A percentile compares a stretch with the other conserved stretches of the same genome.
Evolutionary conservation across 2,113 vertebrate species (phyloP).

Genomic region (Neofelis nebulosa): DNA sequence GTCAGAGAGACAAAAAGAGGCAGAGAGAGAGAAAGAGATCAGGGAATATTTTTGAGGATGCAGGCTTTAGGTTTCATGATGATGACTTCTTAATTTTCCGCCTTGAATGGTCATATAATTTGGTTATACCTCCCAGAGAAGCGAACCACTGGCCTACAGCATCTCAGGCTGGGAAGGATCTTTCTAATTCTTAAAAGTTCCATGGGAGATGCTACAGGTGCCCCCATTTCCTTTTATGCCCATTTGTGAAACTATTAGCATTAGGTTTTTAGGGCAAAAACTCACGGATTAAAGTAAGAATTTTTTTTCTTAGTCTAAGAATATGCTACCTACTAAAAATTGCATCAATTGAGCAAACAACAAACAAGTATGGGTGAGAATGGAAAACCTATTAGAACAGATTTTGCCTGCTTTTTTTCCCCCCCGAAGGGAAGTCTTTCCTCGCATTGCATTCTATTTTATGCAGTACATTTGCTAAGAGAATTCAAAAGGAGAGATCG

Average conservation of each 20-base stretch:
- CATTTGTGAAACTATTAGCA: conserved; percentile 43
- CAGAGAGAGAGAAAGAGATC: not conserved
- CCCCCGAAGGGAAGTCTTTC: not conserved
- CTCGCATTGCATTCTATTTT: conserved; percentile 68
- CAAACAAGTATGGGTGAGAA: conserved; percentile 59
- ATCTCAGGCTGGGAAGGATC: not conserved
- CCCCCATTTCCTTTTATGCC: conserved; percentile 37
- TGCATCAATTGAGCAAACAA: conserved; percentile 57
- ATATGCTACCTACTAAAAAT: conserved; percentile 42
- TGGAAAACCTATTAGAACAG: conserved; percentile 69
- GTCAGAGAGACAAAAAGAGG: too few relatives aligned
- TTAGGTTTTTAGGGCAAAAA: conserved; percentile 34
- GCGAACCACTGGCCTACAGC: not conserved
- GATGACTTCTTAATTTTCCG: conserved; percentile 8
- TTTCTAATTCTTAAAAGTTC: conserved; percentile 50
- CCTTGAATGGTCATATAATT: not conserved
- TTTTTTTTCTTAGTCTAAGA: conserved; percentile 64
- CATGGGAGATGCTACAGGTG: not conserved
- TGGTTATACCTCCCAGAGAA: not conserved
- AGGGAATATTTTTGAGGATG: not conserved
- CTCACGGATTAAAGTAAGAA: conserved; percentile 50
- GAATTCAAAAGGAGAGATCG: conserved; percentile 75
- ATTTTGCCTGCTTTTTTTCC: conserved; percentile 31
- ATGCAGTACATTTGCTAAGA: conserved; percentile 76
- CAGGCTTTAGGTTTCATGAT: not conserved